phyloP scores from a whole-genome alignment of 1,140 invertebrate genomes.

The Ceratina australensis region DNA sequence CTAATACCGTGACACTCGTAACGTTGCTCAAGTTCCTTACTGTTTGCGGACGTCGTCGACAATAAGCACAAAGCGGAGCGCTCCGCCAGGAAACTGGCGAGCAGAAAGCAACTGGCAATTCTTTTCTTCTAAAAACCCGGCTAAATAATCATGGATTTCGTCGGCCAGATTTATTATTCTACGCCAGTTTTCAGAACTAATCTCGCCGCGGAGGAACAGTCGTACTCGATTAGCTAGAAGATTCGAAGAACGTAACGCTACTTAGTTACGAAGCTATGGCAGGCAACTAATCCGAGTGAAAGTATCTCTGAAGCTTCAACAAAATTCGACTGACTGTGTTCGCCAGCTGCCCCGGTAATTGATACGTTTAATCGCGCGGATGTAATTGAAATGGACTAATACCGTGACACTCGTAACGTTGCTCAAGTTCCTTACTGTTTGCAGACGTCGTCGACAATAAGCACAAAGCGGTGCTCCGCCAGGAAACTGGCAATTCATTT shows the following conservation, averaged over 20 bases:
- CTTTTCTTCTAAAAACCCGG: not conserved
- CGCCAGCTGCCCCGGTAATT: too few relatives aligned
- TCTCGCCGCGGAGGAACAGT: too few relatives aligned
- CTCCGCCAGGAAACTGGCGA: not conserved
- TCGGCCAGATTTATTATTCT: too few relatives aligned
- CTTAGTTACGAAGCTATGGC: too few relatives aligned
- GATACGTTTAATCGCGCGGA: too few relatives aligned
- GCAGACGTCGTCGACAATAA: conserved; percentile 38
- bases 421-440: conserved; percentile 27
- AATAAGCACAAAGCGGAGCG: conserved; percentile 21
- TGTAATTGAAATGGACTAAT: conserved; percentile 44
- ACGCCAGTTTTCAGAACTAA: too few relatives aligned
- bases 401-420: conserved; percentile 42
- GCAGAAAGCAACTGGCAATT: not conserved
- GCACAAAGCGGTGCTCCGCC: not conserved
- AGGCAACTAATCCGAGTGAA: too few relatives aligned
- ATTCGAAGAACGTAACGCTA: too few relatives aligned
- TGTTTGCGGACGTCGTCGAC: conserved; percentile 34
- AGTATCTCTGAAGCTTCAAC: too few relatives aligned
- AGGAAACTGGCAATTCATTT: not conserved
- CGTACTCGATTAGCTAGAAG: too few relatives aligned
- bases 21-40: conserved; percentile 27
- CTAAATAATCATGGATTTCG: too few relatives aligned
- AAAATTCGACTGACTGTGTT: too few relatives aligned
- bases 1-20: conserved; percentile 51